Evolutionary conservation across 2,888 invertebrate genomes (phyloP), one percentile per base, ranked within the genome.

Genomic region (Eristalinus sepulchralis): DNA sequence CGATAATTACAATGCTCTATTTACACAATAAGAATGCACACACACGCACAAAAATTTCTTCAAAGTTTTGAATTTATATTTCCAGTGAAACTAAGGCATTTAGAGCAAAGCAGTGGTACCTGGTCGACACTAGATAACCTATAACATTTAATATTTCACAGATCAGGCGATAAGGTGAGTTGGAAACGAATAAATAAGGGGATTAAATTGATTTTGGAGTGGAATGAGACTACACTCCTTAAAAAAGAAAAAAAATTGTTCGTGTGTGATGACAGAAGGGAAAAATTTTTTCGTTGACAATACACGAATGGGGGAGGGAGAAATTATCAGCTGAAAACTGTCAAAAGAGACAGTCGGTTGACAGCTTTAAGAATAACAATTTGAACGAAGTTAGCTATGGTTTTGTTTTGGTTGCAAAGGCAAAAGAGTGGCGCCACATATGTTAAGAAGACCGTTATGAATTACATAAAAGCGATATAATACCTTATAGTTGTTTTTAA

Each of bases 151-250:
- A 67, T 72, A 6, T 1, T 57, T 17, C 2, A 22, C 62, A 62
- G 55, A 11, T 22, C 17, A 34, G 39, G 59, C 20, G 5, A 76
- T 33, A 66, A 66, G 36, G 68, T 53, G 39, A 60, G 17, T 33
- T 4, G 36, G 72, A 64, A 57, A 57, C 10, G 20, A 53, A 70
- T 63, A 81, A 85, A 53, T 68, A 60, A 85, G 36, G 57, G 77
- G 47, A 68, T 60, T 68, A 33, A 73, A 72, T 20, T 57, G 68
- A 70, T 77, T 81, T 81, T 81, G 53, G 77, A 57, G 24, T 73
- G 64, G 72, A 78, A 81, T 73, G 70, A 77, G 76, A 39, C 64
- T 81, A 85, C 85, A 85, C 85, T 85, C 81, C 81, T 85, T 85
- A 72, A 85, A 77, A 85, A 79, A 68, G 62, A 64, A 75, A 85